Conservation (phyloP, 2,797 vertebrate genomes). For the Platalea minor region DNA sequence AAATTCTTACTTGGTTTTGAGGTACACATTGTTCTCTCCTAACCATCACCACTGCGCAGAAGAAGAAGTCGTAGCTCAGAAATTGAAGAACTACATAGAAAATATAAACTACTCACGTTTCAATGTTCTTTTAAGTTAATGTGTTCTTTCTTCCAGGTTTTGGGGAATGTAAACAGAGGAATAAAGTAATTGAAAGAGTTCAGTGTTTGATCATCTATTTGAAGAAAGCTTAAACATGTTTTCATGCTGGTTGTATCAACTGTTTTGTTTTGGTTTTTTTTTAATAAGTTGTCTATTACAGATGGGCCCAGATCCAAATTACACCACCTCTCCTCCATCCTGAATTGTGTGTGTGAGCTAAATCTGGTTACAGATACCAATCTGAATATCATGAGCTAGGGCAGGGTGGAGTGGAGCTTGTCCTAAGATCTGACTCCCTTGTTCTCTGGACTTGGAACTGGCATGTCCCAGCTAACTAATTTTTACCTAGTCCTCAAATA, state of each 20-base stretch:
- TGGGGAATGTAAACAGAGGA: not conserved
- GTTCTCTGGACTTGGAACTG: not conserved
- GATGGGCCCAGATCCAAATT: conserved; percentile 9
- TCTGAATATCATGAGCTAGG: not conserved
- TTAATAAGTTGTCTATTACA: not conserved
- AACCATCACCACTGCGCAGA: not conserved
- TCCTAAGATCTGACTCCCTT: not conserved
- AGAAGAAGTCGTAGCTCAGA: not conserved
- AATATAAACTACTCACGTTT: not conserved
- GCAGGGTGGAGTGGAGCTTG: not conserved
- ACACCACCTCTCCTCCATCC: not conserved
- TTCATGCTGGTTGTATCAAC: not conserved
- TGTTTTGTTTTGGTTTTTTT: not conserved
- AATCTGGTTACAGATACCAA: conserved; percentile 23
- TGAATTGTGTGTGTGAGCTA: not conserved
- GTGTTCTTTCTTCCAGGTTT: not conserved
- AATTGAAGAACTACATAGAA: not conserved
- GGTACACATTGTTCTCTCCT: not conserved
- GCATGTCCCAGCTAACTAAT: not conserved
- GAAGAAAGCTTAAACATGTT: not conserved
- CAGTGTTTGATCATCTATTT: not conserved
- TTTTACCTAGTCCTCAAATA: not conserved
- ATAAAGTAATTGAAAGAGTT: not conserved
- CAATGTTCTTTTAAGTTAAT: not conserved
- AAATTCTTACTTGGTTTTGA: not conserved